Evolutionary conservation across 2,888 invertebrate species (phyloP).

Genomic region (Dryadula phaetusa): DNA sequence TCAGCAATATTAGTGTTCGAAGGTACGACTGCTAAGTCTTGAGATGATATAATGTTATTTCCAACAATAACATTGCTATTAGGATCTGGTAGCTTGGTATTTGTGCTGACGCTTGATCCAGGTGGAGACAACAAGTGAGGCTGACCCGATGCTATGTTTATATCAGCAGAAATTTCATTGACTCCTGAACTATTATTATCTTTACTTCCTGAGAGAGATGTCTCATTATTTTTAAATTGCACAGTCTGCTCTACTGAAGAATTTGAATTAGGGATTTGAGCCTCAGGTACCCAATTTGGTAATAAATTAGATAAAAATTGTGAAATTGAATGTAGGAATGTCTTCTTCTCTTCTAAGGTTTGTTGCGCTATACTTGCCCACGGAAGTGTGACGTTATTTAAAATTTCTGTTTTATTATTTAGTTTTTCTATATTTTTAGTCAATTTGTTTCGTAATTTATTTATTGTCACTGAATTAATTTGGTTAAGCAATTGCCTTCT

Average conservation of each 20-base stretch:
- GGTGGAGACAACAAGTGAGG: neutral
- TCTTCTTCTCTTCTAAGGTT: constrained; percentile 63
- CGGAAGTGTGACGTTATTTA: constrained; percentile 62
- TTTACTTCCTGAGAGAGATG: neutral
- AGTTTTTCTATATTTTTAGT: constrained; percentile 68
- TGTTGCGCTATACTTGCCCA: constrained; percentile 62
- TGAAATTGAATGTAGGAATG: constrained; percentile 62
- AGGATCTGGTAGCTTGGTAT: neutral
- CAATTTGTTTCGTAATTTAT: constrained; percentile 61
- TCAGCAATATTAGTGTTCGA: neutral
- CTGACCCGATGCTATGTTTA: neutral
- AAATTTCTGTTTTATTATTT: constrained; percentile 64
- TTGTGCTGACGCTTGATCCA: neutral
- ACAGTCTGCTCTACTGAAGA: neutral
- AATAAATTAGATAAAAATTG: constrained; percentile 66
- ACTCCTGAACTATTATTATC: neutral
- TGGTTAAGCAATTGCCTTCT: constrained; percentile 62
- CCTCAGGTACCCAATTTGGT: constrained; percentile 34
- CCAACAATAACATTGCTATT: neutral
- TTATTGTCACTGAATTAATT: constrained; percentile 63
- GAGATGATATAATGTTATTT: neutral
- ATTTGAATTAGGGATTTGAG: neutral
- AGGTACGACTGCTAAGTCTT: neutral
- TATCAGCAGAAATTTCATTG: neutral
- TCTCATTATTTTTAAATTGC: neutral